Conservation (phyloP, 2,113 vertebrate species). For the Zosterops pallidus region DNA sequence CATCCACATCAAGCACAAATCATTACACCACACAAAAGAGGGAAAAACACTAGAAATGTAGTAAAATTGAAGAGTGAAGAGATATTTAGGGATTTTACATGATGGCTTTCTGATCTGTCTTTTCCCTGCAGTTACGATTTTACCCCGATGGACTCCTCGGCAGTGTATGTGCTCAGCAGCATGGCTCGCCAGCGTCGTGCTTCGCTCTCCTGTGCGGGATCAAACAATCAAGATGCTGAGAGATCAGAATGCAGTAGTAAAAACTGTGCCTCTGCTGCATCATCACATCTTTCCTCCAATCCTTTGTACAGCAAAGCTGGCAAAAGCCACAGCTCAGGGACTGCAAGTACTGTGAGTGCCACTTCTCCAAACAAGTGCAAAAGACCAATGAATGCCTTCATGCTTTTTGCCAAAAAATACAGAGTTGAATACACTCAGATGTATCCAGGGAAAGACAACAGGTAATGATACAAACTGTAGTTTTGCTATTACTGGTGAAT, state of each 20-base stretch:
- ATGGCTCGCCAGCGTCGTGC: conserved; percentile 97
- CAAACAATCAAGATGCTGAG: conserved; percentile 86
- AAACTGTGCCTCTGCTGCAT: conserved; percentile 76
- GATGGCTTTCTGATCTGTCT: background rate
- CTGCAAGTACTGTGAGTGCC: conserved; percentile 82
- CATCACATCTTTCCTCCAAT: conserved; percentile 80
- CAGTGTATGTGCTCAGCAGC: conserved; percentile 97
- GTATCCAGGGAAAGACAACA: conserved; percentile 99
- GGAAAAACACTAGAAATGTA: background rate
- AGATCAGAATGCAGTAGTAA: conserved; percentile 83
- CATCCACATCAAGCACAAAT: background rate
- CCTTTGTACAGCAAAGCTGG: conserved; percentile 83
- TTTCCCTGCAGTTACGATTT: conserved; percentile 87
- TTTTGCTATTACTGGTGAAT: background rate
- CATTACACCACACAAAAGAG: background rate
- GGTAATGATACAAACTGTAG: conserved; percentile 71
- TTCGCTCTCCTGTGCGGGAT: conserved; percentile 87
- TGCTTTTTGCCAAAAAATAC: conserved; percentile 99
- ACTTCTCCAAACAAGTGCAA: conserved; percentile 96
- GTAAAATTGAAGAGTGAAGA: background rate
- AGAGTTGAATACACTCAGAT: conserved; percentile 99
- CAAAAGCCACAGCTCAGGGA: conserved; percentile 91
- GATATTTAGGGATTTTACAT: background rate
- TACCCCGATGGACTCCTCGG: conserved; percentile 96
- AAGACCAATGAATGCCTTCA: conserved; percentile 99